These are phyloP conservation scores for Cyanocitta stelleri DNA, from an alignment of 2,113 vertebrate species.

Conservation along the genomic window DNA sequence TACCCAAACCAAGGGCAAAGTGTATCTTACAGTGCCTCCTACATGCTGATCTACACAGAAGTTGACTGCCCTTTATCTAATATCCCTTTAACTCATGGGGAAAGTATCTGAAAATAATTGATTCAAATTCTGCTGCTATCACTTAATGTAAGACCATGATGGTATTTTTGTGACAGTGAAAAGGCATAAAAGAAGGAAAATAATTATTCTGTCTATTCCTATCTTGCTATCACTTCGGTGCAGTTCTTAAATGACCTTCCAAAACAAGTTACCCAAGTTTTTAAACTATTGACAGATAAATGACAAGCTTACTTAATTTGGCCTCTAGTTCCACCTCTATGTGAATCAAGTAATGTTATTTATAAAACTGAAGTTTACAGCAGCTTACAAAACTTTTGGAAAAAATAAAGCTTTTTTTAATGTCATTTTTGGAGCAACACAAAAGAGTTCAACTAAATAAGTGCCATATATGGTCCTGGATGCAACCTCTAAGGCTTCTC, in stretches of 20 bases:
- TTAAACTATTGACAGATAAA: neutral
- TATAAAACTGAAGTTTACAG: neutral
- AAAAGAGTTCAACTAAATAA: neutral
- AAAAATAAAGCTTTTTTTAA: neutral
- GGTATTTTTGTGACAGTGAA: neutral
- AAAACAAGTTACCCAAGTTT: neutral
- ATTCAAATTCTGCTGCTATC: neutral
- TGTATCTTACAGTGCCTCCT: neutral
- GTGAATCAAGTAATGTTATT: neutral
- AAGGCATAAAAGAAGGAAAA: neutral
- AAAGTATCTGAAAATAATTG: neutral
- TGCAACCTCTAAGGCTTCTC: neutral
- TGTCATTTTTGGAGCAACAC: neutral
- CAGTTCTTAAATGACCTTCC: neutral
- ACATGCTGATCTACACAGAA: neutral
- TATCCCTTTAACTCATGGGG: neutral
- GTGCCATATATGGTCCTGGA: neutral
- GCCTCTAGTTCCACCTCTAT: neutral
- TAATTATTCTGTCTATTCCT: neutral
- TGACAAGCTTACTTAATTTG: neutral
- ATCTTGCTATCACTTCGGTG: neutral
- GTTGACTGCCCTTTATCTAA: neutral
- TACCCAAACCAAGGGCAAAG: neutral
- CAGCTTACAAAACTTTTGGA: neutral
- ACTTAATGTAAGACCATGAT: neutral